Percentiles rank a stretch among this genome's conserved stretches.
Evolutionary conservation across 2,888 invertebrate genomes (phyloP).

Genomic region (Opisthograptis luteolata): DNA sequence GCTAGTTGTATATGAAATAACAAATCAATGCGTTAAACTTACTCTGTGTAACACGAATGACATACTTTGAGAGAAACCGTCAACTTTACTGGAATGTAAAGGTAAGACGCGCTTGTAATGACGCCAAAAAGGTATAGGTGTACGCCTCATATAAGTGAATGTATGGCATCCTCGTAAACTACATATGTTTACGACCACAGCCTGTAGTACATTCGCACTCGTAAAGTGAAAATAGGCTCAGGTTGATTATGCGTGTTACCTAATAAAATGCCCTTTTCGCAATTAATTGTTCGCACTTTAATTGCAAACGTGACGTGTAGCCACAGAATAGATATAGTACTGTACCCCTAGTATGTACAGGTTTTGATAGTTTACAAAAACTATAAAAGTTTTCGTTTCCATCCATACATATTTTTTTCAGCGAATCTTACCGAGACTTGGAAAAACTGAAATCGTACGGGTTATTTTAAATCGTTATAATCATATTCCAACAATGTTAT

Average conservation of each 20-base stretch:
- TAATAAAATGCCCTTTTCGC: conserved; percentile 41
- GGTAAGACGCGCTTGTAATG: conserved; percentile 30
- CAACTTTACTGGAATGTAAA: conserved; percentile 11
- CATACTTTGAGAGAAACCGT: not conserved
- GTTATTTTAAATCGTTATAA: too few species aligned
- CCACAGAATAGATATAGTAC: too few species aligned
- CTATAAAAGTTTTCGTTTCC: too few species aligned
- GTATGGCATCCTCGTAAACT: conserved; percentile 57
- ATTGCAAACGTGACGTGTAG: conserved; percentile 31
- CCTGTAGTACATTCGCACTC: conserved; percentile 53
- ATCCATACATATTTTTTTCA: too few species aligned
- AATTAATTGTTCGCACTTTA: conserved; percentile 40
- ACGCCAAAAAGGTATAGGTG: conserved; percentile 17
- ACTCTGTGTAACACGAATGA: not conserved
- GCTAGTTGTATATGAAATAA: too few species aligned
- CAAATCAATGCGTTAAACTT: not conserved
- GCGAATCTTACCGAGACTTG: too few species aligned
- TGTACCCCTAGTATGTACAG: too few species aligned
- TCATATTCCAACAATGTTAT: too few species aligned
- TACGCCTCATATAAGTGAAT: conserved; percentile 15
- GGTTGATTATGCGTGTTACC: conserved; percentile 60
- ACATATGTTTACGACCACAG: conserved; percentile 65
- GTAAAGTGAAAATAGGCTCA: conserved; percentile 66
- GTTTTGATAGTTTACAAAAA: too few species aligned
- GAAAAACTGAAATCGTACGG: too few species aligned